phyloP scores from a whole-genome alignment of 1,140 invertebrate species.

The Drosophila takahashii region DNA sequence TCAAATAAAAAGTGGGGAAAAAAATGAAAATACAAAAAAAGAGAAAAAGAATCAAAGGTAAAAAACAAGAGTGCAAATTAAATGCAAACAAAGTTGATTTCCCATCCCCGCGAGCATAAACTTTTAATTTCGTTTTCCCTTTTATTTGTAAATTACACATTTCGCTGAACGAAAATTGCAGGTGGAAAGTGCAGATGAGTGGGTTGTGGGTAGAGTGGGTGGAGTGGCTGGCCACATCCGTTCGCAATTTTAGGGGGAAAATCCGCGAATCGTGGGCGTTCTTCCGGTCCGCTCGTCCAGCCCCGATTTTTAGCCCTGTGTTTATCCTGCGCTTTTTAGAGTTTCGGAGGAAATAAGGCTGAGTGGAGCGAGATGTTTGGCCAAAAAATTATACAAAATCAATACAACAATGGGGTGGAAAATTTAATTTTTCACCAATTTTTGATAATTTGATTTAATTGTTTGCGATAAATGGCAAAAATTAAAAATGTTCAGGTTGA shows the following conservation, averaged over 20 bases:
- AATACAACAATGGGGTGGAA: background rate
- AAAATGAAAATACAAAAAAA: constrained; percentile 18
- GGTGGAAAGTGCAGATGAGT: background rate
- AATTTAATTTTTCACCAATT: background rate
- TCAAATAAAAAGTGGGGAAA: constrained; percentile 30
- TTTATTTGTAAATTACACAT: constrained; percentile 38
- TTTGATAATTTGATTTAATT: background rate
- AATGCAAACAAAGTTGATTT: constrained; percentile 54
- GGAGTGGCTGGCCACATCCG: constrained; percentile 29
- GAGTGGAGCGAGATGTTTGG: background rate
- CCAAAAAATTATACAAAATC: constrained; percentile 4
- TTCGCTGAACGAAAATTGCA: constrained; percentile 33
- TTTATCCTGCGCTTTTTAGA: constrained; percentile 20
- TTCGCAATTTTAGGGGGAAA: constrained; percentile 43
- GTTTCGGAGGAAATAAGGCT: constrained; percentile 8
- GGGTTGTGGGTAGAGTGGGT: background rate
- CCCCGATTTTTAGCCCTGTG: constrained; percentile 26
- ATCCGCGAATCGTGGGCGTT: constrained; percentile 66
- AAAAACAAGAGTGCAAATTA: constrained; percentile 29
- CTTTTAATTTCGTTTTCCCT: constrained; percentile 25
- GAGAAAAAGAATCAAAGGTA: constrained; percentile 12
- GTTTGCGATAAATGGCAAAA: too few species aligned
- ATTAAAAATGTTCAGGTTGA: too few species aligned
- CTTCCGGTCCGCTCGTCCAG: constrained; percentile 70
- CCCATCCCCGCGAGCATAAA: constrained; percentile 4